Conservation (phyloP, 2,797 vertebrate genomes). For the Threskiornis aethiopicus region DNA sequence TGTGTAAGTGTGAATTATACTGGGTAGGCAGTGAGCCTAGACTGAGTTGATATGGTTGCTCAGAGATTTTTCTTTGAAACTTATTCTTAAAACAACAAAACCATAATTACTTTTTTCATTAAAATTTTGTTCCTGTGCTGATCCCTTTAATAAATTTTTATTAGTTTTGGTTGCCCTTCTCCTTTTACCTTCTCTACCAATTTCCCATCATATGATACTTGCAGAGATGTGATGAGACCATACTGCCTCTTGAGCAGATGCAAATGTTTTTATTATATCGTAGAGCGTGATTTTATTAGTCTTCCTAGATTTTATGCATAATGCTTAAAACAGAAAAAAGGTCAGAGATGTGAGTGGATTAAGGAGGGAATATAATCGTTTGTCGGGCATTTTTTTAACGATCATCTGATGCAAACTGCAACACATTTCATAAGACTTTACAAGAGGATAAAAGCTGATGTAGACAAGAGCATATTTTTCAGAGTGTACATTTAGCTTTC, state of each 20-base stretch:
- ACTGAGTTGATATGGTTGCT: background rate
- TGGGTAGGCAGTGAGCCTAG: background rate
- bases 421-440: background rate
- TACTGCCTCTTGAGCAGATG: background rate
- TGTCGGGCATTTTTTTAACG: background rate
- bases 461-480: background rate
- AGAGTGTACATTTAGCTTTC: background rate
- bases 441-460: background rate
- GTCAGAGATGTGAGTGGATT: background rate
- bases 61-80: background rate
- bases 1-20: background rate
- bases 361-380: background rate
- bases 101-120: background rate
- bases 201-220: background rate
- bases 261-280: background rate
- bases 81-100: background rate
- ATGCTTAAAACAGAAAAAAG: background rate
- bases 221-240: background rate
- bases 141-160: background rate
- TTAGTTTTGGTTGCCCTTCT: background rate
- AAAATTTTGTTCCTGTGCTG: background rate
- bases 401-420: background rate
- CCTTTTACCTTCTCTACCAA: background rate
- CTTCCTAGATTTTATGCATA: background rate
- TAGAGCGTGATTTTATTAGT: background rate